A percentile compares a stretch with the other conserved stretches of the same genome.
Evolutionary conservation across 2,113 vertebrate genomes (phyloP).

Genomic region (Ardeotis arabs): DNA sequence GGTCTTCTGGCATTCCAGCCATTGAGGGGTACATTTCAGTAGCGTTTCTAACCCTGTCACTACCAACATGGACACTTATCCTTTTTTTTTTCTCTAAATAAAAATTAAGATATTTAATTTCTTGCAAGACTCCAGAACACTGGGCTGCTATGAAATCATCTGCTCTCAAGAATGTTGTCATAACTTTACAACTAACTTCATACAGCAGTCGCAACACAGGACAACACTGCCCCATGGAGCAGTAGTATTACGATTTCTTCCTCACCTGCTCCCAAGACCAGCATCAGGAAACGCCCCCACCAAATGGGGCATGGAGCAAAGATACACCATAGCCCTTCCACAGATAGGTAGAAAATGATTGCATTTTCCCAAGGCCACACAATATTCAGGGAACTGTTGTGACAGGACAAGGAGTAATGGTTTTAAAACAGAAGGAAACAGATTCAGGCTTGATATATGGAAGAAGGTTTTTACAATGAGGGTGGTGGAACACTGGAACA

Average conservation of each 20-base stretch:
- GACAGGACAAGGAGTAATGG: no score
- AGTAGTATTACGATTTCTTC: accelerated
- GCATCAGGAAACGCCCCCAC: background rate
- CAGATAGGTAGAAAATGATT: background rate
- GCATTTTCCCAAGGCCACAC: background rate
- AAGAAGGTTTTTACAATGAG: no score
- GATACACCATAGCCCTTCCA: background rate
- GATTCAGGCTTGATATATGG: no score
- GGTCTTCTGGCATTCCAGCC: background rate
- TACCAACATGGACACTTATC: background rate
- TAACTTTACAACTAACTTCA: background rate
- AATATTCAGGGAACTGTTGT: background rate
- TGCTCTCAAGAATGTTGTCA: background rate
- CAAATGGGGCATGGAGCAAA: background rate
- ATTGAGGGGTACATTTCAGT: background rate
- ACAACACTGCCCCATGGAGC: background rate
- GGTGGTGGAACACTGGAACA: no score
- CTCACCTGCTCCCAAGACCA: background rate
- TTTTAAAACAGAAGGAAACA: no score
- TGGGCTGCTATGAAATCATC: background rate
- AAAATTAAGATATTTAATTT: background rate
- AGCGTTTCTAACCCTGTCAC: background rate
- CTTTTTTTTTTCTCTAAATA: background rate
- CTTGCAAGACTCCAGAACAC: background rate
- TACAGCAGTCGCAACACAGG: accelerated